These are phyloP conservation scores for Panagrolaimus sp. DNA, from an alignment of 1,140 invertebrate species.

Conservation along the genomic window DNA sequence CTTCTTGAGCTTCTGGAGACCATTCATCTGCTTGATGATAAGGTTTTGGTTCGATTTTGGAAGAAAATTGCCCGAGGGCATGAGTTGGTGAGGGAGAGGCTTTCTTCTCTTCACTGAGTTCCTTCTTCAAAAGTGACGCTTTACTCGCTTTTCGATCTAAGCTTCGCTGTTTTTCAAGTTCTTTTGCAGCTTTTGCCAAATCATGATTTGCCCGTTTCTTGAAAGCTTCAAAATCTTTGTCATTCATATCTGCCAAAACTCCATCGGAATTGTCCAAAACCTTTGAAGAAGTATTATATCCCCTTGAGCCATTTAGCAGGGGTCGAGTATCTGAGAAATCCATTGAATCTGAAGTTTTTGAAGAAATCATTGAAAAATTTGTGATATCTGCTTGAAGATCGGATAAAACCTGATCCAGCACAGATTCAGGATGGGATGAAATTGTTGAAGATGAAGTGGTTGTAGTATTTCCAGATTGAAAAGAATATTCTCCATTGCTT, in stretches of 20 bases:
- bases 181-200: background rate
- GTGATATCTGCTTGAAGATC: constrained; percentile 47
- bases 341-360: constrained; percentile 7
- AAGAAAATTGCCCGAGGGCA: background rate
- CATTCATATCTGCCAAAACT: background rate
- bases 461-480: background rate
- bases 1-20: constrained; percentile 55
- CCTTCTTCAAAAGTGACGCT: background rate
- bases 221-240: background rate
- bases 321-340: constrained; percentile 46
- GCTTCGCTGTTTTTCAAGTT: constrained; percentile 16
- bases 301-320: constrained; percentile 19
- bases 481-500: background rate
- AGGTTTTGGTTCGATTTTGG: background rate
- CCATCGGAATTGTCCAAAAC: background rate
- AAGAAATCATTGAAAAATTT: constrained; percentile 49
- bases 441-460: constrained; percentile 19
- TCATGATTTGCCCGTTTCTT: background rate
- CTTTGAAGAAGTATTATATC: background rate
- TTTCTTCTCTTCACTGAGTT: too few species aligned
- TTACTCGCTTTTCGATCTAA: constrained; percentile 10
- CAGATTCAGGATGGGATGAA: constrained; percentile 14
- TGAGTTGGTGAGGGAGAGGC: background rate
- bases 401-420: constrained; percentile 38
- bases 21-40: constrained; percentile 33